Evolutionary conservation across 1,140 invertebrate genomes (phyloP).

Genomic region (Trypoxylus dichotomus): DNA sequence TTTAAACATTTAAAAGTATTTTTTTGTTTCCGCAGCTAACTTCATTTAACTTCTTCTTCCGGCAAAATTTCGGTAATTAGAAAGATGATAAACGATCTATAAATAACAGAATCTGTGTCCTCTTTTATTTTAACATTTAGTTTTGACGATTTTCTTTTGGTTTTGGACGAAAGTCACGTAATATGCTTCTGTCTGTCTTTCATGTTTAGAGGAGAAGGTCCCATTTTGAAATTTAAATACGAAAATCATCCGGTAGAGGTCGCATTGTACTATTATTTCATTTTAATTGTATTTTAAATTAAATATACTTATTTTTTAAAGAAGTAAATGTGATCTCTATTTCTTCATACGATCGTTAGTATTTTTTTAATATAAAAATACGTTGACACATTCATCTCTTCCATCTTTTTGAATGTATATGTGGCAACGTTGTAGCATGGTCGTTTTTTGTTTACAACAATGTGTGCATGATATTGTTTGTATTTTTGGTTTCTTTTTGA

Average conservation of each 20-base stretch:
- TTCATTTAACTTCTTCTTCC: constrained; percentile 65
- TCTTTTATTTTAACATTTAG: constrained; percentile 43
- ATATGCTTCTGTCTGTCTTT: constrained; percentile 46
- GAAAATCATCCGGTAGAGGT: background rate
- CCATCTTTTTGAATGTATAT: background rate
- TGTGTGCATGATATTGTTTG: background rate
- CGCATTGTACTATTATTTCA: too few relatives aligned
- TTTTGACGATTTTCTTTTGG: constrained; percentile 39
- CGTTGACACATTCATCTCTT: background rate
- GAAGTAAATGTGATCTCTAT: background rate
- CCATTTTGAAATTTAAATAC: background rate
- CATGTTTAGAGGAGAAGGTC: constrained; percentile 19
- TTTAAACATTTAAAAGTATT: constrained; percentile 41
- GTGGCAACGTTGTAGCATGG: constrained; percentile 13
- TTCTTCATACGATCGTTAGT: constrained; percentile 25
- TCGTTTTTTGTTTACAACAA: background rate
- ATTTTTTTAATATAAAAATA: background rate
- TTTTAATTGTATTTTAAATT: background rate
- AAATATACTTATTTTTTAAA: background rate
- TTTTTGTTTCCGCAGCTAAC: constrained; percentile 66
- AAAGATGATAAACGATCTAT: background rate
- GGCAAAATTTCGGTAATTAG: constrained; percentile 55
- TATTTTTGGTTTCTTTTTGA: background rate
- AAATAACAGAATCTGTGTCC: constrained; percentile 25
- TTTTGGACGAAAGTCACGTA: constrained; percentile 34